Evolutionary conservation across 1,140 invertebrate genomes (phyloP).

Genomic region (Drosophila melanogaster): DNA sequence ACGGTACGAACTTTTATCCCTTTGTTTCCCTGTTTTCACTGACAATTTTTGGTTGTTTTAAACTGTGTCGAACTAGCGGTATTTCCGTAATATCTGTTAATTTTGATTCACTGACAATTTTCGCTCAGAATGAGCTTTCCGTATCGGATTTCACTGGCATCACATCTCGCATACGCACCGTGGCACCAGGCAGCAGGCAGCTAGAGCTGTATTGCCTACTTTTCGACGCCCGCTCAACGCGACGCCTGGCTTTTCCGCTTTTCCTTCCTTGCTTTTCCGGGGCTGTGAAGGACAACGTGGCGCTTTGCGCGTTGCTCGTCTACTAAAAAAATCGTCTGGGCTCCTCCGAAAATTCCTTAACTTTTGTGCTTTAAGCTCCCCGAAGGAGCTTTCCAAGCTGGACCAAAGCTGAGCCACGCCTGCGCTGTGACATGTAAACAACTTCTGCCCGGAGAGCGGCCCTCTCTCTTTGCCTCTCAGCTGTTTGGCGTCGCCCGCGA

Average conservation of each 20-base stretch:
- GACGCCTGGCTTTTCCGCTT: slow-evolving; percentile 15
- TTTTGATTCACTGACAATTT: slow-evolving; percentile 33
- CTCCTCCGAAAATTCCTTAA: slow-evolving; percentile 22
- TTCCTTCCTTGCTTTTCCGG: slow-evolving; percentile 18
- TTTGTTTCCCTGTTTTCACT: slow-evolving; percentile 16
- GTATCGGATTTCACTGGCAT: slow-evolving; percentile 28
- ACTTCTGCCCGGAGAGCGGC: slow-evolving; percentile 14
- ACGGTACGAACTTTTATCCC: slow-evolving; percentile 52
- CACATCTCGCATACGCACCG: slow-evolving; percentile 59
- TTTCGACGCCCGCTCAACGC: slow-evolving; percentile 35
- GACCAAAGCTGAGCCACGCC: slow-evolving; percentile 59
- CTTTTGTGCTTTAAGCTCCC: slow-evolving; percentile 58
- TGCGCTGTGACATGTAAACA: slow-evolving; percentile 63
- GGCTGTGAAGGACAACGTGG: slow-evolving; percentile 49
- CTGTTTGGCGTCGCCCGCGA: slow-evolving; percentile 50
- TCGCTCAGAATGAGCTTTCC: slow-evolving; percentile 40
- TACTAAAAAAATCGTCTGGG: slow-evolving; percentile 55
- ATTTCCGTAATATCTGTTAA: slow-evolving; percentile 7
- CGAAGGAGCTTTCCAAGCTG: slow-evolving; percentile 34
- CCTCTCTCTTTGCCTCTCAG: slow-evolving; percentile 39
- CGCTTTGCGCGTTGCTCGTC: slow-evolving; percentile 59
- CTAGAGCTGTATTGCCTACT: slow-evolving; percentile 37
- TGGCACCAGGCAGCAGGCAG: slow-evolving; percentile 42
- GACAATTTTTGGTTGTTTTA: slow-evolving; percentile 28
- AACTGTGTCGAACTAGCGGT: slow-evolving; percentile 1